Conservation (phyloP, 1,140 invertebrate genomes). For the Ceratina calcarata region DNA sequence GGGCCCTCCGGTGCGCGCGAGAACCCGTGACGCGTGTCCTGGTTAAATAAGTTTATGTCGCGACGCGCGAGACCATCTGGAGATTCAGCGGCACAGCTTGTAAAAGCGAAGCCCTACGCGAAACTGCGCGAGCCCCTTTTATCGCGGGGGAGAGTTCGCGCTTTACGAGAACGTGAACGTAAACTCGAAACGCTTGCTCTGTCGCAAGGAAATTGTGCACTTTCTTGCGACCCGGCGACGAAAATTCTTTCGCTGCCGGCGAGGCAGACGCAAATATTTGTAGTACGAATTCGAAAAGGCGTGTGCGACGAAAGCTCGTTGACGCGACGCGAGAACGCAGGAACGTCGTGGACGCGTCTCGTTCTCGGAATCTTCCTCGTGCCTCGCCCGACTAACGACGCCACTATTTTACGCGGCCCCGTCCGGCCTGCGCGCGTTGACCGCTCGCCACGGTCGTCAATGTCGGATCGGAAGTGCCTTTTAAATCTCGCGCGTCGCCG, state of each 20-base stretch:
- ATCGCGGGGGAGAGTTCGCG: not conserved
- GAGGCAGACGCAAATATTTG: constrained; percentile 19
- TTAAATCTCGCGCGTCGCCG: constrained; percentile 29
- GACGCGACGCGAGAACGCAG: not conserved
- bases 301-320: not conserved
- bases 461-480: constrained; percentile 32
- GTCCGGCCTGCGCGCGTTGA: not conserved
- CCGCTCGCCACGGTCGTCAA: constrained; percentile 29
- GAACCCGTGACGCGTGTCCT: constrained; percentile 32
- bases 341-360: not conserved
- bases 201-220: not conserved
- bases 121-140: constrained; percentile 27
- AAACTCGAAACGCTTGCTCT: constrained; percentile 16
- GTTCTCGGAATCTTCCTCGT: not conserved
- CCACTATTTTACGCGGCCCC: constrained; percentile 20
- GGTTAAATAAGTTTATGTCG: constrained; percentile 43
- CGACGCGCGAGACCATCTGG: not conserved
- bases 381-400: not conserved
- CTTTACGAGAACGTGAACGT: constrained; percentile 30
- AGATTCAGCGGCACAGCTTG: constrained; percentile 25
- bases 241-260: constrained; percentile 22
- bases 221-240: constrained; percentile 1
- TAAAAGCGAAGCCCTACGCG: constrained; percentile 28
- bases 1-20: constrained; percentile 8
- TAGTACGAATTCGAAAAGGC: not conserved